Base-by-base conservation (phyloP, 2,888 invertebrate genomes). In the Trissolcus japonicus region DNA sequence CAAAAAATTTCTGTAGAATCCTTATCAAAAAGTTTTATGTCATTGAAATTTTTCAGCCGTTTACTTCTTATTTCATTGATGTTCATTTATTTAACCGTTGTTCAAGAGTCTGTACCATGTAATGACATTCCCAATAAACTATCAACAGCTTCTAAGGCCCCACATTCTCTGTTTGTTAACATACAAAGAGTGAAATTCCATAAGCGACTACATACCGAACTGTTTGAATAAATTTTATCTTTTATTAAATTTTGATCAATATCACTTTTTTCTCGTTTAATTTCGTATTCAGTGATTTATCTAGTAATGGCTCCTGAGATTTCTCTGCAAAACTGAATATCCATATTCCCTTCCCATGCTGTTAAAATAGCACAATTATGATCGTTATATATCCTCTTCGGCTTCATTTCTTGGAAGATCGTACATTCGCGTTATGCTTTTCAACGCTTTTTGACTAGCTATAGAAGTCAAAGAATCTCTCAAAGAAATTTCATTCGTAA, bases 51-150 rank as follows among this genome's bases (percentile, higher is more conserved):
- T 65, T 79, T 80, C 14, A 80, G 16, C 63, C 63, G 79, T 56
- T 59, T 65, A 68, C 48, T 79, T 53, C 80, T 55, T 13, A 76
- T 61, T 40, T 68, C 60, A 57, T 67, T 69, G 2, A 84, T 72
- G 67, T 84, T 82, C 46, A 87, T 53, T 86, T 86, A 87, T 79
- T 82, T 76, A 54, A 86, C 83, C 41, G 82, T 84, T 53, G 86
- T 87, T 4, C 72, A 29, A 6, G 82, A 67, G 79, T 86, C 86
- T 1, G 85, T 86, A 41, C 83, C 85, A 69, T 81, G 83, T 46
- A 85, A 79, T 13, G 85, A 71, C 60, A 83, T 80, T 21, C 84
- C 82, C 35, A 85, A 60, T n/a, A 86, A 57, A 25, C 83, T 84
- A 75, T 85, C 84, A 53, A 81, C 80, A 66, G 85, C 85, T 82